These are phyloP conservation scores for Cheilosia pagana DNA, from an alignment of 2,888 invertebrate genomes.

Conservation along the genomic window DNA sequence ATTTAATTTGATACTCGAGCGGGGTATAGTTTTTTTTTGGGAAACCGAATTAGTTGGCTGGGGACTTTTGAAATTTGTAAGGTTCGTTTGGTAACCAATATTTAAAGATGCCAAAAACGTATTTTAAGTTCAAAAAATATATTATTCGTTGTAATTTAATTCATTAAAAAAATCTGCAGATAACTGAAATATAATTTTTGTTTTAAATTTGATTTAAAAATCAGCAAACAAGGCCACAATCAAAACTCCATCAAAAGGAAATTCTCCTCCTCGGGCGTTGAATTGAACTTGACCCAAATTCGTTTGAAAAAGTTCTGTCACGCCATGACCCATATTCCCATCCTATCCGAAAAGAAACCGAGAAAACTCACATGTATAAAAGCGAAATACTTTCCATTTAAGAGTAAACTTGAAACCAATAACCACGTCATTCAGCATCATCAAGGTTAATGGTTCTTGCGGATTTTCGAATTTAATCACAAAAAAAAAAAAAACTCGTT, in stretches of 20 bases:
- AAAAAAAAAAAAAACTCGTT: background rate
- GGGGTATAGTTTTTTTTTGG: background rate
- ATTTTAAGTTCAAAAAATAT: too few species aligned
- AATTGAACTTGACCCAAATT: conserved; percentile 17
- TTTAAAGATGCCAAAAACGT: too few species aligned
- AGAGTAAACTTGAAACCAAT: conserved; percentile 2
- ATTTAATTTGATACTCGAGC: conserved; percentile 55
- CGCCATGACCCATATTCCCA: conserved; percentile 2
- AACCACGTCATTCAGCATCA: conserved; percentile 1
- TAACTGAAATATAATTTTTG: too few species aligned
- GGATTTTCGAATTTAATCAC: conserved; percentile 10
- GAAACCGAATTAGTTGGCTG: background rate
- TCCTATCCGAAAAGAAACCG: background rate
- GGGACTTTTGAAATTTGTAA: conserved; percentile 10
- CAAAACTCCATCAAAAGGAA: background rate
- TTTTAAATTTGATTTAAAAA: too few species aligned
- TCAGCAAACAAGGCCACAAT: background rate
- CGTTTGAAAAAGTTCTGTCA: background rate
- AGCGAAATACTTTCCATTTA: background rate
- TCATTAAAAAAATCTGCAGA: too few species aligned
- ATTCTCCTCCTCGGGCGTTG: background rate
- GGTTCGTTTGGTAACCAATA: too few species aligned
- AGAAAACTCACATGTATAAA: background rate
- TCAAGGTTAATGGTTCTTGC: conserved; percentile 24
- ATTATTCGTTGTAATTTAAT: too few species aligned